Percentiles rank a stretch among this genome's conserved stretches.
Conservation (phyloP, 2,797 vertebrate genomes). For the Glyptemys insculpta region DNA sequence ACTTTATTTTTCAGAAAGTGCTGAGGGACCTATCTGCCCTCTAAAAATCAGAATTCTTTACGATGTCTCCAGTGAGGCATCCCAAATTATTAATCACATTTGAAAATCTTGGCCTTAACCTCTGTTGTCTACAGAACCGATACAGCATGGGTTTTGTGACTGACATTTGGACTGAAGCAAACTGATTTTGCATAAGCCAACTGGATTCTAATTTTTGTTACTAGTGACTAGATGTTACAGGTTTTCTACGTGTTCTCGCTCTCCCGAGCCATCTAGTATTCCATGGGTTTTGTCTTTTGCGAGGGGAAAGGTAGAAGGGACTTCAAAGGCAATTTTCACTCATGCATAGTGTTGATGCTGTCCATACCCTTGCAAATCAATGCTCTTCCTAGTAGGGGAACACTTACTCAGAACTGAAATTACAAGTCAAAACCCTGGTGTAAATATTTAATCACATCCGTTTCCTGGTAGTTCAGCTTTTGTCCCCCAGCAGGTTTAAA, state of each 20-base stretch:
- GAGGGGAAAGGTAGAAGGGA: background rate
- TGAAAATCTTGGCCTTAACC: background rate
- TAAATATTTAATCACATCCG: conserved; percentile 14
- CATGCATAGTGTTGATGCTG: background rate
- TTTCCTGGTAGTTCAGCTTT: conserved; percentile 27
- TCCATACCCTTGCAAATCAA: conserved; percentile 1
- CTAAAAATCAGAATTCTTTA: background rate
- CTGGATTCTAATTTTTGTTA: fast-evolving
- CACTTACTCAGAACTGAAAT: background rate
- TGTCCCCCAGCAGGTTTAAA: conserved; percentile 25
- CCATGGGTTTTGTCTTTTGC: background rate
- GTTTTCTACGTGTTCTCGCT: background rate
- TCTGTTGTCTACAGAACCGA: background rate
- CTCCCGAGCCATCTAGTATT: background rate
- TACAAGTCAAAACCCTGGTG: background rate
- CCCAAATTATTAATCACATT: background rate
- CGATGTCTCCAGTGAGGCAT: background rate
- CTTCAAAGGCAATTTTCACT: background rate
- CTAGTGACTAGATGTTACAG: background rate
- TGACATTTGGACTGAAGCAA: background rate
- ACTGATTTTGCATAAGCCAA: background rate
- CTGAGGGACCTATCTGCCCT: background rate
- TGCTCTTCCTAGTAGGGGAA: background rate
- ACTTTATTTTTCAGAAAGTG: background rate
- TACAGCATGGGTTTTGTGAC: background rate